Evolutionary conservation across 2,888 invertebrate species (phyloP).

Genomic region (Sinopyrophorus schimmeli): DNA sequence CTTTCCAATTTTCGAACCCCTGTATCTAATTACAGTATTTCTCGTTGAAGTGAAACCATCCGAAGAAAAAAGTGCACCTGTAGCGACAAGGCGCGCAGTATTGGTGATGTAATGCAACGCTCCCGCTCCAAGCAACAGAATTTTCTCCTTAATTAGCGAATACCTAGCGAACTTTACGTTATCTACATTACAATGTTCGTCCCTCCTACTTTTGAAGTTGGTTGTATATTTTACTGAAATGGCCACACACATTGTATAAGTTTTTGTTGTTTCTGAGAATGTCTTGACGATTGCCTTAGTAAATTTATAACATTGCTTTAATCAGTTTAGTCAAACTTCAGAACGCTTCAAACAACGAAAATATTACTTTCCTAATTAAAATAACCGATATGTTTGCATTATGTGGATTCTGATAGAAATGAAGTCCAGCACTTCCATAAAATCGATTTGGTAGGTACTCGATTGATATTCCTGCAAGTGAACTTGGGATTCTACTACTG

Average conservation of each 20-base stretch:
- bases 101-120: slow-evolving; percentile 25
- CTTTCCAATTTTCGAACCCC: slow-evolving; percentile 49
- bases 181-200: slow-evolving; percentile 41
- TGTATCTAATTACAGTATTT: slow-evolving; percentile 54
- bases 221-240: slow-evolving; percentile 47
- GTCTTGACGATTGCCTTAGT: slow-evolving; percentile 17
- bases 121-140: slow-evolving; percentile 33
- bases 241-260: slow-evolving; percentile 41
- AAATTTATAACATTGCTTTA: slow-evolving; percentile 17
- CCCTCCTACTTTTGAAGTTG: slow-evolving; percentile 41
- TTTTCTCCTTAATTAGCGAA: slow-evolving; percentile 39
- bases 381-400: no score
- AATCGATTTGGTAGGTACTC: no score
- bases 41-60: slow-evolving; percentile 44
- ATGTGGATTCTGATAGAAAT: no score
- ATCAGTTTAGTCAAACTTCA: no score
- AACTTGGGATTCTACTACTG: no score
- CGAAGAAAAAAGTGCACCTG: slow-evolving; percentile 23
- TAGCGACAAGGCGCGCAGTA: slow-evolving; percentile 11
- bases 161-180: slow-evolving; percentile 40
- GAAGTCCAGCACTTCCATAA: no score
- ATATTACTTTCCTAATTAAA: no score
- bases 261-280: slow-evolving; percentile 23
- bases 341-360: no score
- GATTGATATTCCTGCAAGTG: no score